Evolutionary conservation across 1,140 invertebrate genomes (phyloP).

Genomic region (Orchesella cincta): DNA sequence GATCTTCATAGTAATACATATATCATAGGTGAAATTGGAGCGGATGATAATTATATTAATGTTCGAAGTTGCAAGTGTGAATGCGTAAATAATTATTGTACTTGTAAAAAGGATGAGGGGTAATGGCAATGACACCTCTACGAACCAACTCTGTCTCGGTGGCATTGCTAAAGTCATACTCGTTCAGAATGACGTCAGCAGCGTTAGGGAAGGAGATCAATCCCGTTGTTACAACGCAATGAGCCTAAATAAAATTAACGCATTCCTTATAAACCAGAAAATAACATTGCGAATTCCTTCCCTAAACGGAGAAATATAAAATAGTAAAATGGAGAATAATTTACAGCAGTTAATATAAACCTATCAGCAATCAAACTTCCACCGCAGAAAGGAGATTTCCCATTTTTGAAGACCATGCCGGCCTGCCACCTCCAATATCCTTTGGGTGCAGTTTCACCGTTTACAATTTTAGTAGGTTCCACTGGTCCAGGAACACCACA

Average conservation of each 20-base stretch:
- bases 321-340: constrained; percentile 54
- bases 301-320: too few species aligned
- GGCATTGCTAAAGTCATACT: constrained; percentile 33
- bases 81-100: neutral
- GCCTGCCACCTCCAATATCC: constrained; percentile 57
- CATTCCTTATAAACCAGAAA: neutral
- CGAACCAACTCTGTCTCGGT: constrained; percentile 32
- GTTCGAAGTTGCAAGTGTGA: neutral
- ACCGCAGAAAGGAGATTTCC: constrained; percentile 60
- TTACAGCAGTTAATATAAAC: constrained; percentile 64
- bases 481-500: constrained; percentile 42
- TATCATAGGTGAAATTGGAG: too few species aligned
- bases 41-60: neutral
- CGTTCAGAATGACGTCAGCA: constrained; percentile 41
- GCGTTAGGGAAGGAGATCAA: constrained; percentile 13
- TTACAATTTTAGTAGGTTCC: constrained; percentile 51
- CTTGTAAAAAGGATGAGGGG: constrained; percentile 46
- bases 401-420: constrained; percentile 54
- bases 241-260: constrained; percentile 29
- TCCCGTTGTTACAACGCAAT: constrained; percentile 45
- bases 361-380: constrained; percentile 61
- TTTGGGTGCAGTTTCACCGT: constrained; percentile 53
- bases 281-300: neutral
- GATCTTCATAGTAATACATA: too few species aligned
- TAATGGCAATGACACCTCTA: constrained; percentile 30